These are phyloP conservation scores for Dendrolimus houi DNA, from an alignment of 2,888 invertebrate species.

Conservation along the genomic window DNA sequence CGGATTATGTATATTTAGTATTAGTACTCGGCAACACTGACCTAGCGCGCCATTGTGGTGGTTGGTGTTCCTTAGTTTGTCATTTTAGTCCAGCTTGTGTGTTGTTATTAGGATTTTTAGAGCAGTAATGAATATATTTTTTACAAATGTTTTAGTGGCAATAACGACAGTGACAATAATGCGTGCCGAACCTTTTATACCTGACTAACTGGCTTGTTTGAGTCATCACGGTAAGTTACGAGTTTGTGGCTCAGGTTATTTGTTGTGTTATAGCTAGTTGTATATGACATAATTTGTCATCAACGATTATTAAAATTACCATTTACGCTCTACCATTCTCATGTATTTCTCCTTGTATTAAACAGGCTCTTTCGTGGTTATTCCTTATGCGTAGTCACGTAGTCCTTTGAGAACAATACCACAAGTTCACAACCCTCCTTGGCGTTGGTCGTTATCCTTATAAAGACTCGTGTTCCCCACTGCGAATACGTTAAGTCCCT, in stretches of 20 bases:
- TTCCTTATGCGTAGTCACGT: neutral
- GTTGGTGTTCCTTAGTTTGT: conserved; percentile 49
- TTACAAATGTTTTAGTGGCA: conserved; percentile 50
- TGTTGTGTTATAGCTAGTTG: conserved; percentile 64
- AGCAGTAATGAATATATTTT: conserved; percentile 63
- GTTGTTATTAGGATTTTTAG: conserved; percentile 48
- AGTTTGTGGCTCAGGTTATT: conserved; percentile 69
- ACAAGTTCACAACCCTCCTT: conserved; percentile 28
- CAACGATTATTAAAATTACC: conserved; percentile 25
- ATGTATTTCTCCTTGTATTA: neutral
- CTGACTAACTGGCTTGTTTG: conserved; percentile 57
- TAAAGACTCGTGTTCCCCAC: conserved; percentile 23
- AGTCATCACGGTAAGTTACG: conserved; percentile 69
- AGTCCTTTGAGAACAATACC: neutral
- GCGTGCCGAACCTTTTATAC: conserved; percentile 69
- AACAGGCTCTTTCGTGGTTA: neutral
- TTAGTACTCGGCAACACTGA: conserved; percentile 1
- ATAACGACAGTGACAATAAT: conserved; percentile 68
- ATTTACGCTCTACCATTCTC: neutral
- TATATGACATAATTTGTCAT: conserved; percentile 50
- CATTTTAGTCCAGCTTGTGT: conserved; percentile 46
- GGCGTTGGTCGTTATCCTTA: conserved; percentile 47
- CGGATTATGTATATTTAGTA: no score
- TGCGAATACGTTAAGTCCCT: conserved; percentile 5
- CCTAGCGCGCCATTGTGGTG: conserved; percentile 65